phyloP scores from a whole-genome alignment of 2,797 vertebrate species.

The Nannoperca australis region DNA sequence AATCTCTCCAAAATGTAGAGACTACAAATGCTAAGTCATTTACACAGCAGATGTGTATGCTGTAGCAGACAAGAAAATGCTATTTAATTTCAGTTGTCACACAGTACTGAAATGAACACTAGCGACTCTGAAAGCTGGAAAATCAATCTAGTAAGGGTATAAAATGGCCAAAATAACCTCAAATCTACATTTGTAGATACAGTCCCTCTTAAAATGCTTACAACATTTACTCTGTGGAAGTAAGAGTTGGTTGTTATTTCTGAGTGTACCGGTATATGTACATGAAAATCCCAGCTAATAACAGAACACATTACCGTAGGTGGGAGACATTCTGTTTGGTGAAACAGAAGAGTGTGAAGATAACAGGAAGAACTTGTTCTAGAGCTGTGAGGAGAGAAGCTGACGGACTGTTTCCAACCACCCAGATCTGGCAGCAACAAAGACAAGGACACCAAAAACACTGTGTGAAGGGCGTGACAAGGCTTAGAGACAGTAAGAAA shows the following conservation, averaged over 20 bases:
- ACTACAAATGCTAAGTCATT: too few species aligned
- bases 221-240: not conserved
- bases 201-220: too few species aligned
- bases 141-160: not conserved
- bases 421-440: conserved; percentile 86
- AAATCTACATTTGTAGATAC: not conserved
- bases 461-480: not conserved
- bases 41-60: too few species aligned
- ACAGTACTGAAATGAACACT: not conserved
- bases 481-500: not conserved
- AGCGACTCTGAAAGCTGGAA: not conserved
- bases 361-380: conserved; percentile 82
- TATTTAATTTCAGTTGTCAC: not conserved
- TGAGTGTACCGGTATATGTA: not conserved
- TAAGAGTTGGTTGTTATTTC: not conserved
- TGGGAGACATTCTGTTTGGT: conserved; percentile 92
- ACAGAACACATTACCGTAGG: conserved; percentile 85
- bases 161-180: not conserved
- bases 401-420: conserved; percentile 90
- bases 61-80: too few species aligned
- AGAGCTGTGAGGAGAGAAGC: conserved; percentile 84
- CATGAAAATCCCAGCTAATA: not conserved
- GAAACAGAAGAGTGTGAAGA: conserved; percentile 94
- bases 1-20: too few species aligned
- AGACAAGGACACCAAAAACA: not conserved